Evolutionary conservation across 53 echinoderm and acorn worm genomes (phyloP).

Genomic region (Zoroaster sp.): DNA sequence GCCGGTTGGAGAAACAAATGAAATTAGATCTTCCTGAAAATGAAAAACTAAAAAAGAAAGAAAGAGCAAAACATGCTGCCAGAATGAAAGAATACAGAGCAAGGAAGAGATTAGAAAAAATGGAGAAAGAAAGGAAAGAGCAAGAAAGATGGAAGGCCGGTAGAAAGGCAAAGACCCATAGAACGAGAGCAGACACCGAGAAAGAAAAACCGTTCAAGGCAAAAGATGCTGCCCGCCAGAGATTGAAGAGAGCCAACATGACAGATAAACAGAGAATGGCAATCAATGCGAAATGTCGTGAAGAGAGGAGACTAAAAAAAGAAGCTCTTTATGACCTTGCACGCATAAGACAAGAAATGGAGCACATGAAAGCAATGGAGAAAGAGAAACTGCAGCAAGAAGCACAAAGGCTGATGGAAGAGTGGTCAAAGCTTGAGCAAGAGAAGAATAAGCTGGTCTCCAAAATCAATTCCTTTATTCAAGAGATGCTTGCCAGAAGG

Average conservation of each 20-base stretch:
- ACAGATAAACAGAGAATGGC: not conserved
- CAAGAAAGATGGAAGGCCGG: not conserved
- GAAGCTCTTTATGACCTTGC: not conserved
- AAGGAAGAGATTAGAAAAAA: constrained; percentile 34
- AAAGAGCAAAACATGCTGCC: not conserved
- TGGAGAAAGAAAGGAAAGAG: no score
- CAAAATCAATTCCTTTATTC: no score
- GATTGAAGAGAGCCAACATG: not conserved
- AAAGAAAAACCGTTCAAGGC: constrained; percentile 32
- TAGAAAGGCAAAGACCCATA: not conserved
- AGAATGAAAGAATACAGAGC: constrained; percentile 47
- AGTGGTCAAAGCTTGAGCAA: constrained; percentile 21
- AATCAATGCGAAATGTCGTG: not conserved
- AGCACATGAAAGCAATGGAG: not conserved
- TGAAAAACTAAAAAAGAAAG: constrained; percentile 19
- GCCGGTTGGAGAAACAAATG: no score
- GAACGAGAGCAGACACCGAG: constrained; percentile 24
- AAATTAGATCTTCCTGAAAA: no score
- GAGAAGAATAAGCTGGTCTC: not conserved
- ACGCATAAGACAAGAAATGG: not conserved
- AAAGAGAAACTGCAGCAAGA: constrained; percentile 4
- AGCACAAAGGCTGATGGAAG: constrained; percentile 29
- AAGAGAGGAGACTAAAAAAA: constrained; percentile 29
- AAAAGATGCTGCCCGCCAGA: constrained; percentile 51
- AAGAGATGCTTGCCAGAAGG: no score